Percentiles rank a stretch among this genome's conserved stretches.
These are phyloP conservation scores for Eulacestoma nigropectus DNA, from an alignment of 2,113 vertebrate species.

Conservation along the genomic window DNA sequence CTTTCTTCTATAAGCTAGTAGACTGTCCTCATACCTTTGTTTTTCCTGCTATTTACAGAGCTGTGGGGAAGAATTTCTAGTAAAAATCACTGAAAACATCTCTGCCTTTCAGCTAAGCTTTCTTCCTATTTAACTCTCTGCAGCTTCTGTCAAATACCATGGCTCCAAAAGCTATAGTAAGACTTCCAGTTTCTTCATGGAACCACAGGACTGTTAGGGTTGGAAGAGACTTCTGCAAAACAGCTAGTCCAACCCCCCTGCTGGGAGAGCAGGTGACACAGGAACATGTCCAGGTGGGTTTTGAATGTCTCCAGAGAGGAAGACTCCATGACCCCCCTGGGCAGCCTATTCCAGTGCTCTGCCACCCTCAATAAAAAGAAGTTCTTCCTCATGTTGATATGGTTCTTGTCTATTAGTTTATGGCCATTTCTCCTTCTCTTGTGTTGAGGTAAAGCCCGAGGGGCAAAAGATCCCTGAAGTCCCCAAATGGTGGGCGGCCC, in stretches of 20 bases:
- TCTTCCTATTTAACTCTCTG: neutral
- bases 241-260: neutral
- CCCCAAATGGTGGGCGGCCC: too few species aligned
- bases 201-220: neutral
- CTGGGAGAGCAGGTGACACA: neutral
- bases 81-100: neutral
- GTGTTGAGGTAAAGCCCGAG: too few species aligned
- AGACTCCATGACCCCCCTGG: fast-evolving
- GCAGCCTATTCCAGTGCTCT: neutral
- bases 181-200: neutral
- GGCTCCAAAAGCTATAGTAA: neutral
- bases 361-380: neutral
- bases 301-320: neutral
- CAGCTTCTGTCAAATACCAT: neutral
- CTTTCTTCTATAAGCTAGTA: neutral
- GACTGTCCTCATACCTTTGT: neutral
- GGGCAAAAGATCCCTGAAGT: too few species aligned
- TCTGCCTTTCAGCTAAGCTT: neutral
- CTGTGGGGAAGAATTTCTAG: neutral
- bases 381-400: neutral
- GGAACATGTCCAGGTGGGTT: neutral
- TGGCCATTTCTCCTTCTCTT: neutral
- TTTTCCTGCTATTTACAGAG: neutral
- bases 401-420: neutral
- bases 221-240: neutral